Evolutionary conservation across 2,797 vertebrate species (phyloP), one percentile per base, ranked within the genome.

Genomic region (Peromyscus melanophrys): DNA sequence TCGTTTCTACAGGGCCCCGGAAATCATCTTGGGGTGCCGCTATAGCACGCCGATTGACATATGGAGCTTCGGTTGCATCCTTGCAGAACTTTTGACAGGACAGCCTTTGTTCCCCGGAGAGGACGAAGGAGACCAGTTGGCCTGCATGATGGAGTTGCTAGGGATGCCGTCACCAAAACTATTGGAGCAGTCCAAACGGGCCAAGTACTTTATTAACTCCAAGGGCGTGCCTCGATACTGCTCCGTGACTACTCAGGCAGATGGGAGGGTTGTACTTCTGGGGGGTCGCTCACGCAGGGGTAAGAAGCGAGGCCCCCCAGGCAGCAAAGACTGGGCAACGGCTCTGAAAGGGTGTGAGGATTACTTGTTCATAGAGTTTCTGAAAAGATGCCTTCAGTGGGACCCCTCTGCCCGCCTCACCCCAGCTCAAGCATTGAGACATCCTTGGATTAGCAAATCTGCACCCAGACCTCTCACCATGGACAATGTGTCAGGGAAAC

Each of bases 61-160:
- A 99, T 99, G 99, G 99, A 99, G 99, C 98, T 99, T 99, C 71
- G 99, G 99, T 97, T 99, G 99, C 95, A 99, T 99, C 71, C 99
- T 99, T 86, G 99, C 99, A 0, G 99, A 99, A 98, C 99, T 99
- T n/a, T 98, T 99, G 94, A 99, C 99, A 1, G 99, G 99, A 55
- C 99, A 99, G 98, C 99, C 99, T 40, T 98, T 99, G 93, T 99
- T 99, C 95, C 99, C 99, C 0, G 99, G 99, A 0, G 99, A 99
- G 98, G 99, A 99, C 8, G 99, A 99, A 98, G 99, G 99, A 13
- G 99, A 99, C 98, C 99, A 99, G 69, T 98, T 99, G 98, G 99
- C 99, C 95, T 99, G 99, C 1, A 99, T 99, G 98, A 99, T 99
- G 99, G 99, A 99, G 97, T 99, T 99, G 10, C 98, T 99, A n/a